Evolutionary conservation across 2,888 invertebrate genomes (phyloP).

Genomic region (Prenolepis imparis): DNA sequence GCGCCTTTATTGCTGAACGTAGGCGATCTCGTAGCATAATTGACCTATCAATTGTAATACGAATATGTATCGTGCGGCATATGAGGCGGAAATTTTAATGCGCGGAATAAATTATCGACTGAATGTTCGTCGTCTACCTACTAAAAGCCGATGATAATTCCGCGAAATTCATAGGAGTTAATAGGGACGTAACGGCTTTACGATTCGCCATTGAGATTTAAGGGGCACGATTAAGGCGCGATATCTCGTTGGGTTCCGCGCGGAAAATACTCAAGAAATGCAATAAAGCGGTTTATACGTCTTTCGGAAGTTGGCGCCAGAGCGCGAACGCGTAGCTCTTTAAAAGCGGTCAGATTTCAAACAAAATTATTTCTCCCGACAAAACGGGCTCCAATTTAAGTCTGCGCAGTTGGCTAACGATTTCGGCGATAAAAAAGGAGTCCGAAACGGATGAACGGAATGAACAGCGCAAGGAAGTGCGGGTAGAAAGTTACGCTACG

Average conservation of each 20-base stretch:
- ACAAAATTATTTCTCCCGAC: slow-evolving; percentile 45
- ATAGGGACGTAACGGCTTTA: slow-evolving; percentile 48
- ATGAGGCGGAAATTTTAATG: slow-evolving; percentile 8
- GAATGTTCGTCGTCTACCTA: not conserved
- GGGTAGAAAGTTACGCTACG: not conserved
- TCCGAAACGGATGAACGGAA: not conserved
- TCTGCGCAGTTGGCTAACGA: slow-evolving; percentile 32
- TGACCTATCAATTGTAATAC: not conserved
- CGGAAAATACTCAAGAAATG: slow-evolving; percentile 48
- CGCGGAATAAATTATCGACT: slow-evolving; percentile 21
- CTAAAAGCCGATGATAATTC: slow-evolving; percentile 38
- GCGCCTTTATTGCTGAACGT: not conserved
- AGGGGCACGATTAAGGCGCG: slow-evolving; percentile 39
- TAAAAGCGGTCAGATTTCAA: slow-evolving; percentile 55
- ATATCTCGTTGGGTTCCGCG: slow-evolving; percentile 33
- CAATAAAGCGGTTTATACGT: slow-evolving; percentile 51
- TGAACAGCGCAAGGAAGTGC: not conserved
- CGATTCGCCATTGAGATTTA: slow-evolving; percentile 47
- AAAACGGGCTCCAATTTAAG: slow-evolving; percentile 40
- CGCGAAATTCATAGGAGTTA: slow-evolving; percentile 39
- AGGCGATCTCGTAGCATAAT: not conserved
- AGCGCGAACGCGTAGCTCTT: slow-evolving; percentile 28
- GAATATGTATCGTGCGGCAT: not conserved
- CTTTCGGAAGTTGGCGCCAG: slow-evolving; percentile 34
- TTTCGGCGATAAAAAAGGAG: slow-evolving; percentile 12